Percentiles rank a stretch among this genome's conserved stretches.
Conservation (phyloP, 2,797 vertebrate species). For the Spinus olivaceus region DNA sequence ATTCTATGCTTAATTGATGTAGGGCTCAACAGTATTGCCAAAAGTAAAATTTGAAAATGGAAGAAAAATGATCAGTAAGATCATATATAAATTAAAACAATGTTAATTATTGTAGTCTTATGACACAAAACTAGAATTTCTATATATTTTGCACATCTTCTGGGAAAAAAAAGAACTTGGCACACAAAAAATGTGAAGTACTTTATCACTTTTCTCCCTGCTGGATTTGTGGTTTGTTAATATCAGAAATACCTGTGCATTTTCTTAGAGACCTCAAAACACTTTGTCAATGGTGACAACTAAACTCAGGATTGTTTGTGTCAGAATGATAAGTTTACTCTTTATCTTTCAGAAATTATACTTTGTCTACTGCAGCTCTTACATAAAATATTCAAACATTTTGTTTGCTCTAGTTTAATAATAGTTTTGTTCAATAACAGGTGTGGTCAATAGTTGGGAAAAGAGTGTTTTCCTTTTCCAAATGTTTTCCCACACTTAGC, state of each 20-base stretch:
- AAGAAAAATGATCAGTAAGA: neutral
- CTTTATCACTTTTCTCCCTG: neutral
- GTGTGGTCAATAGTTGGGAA: neutral
- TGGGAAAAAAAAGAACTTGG: neutral
- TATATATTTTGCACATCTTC: neutral
- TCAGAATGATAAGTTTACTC: neutral
- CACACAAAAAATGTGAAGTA: neutral
- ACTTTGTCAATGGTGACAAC: neutral
- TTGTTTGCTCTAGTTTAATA: neutral
- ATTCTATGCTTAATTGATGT: neutral
- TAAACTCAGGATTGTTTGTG: neutral
- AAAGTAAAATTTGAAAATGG: neutral
- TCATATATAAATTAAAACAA: neutral
- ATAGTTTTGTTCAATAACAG: neutral
- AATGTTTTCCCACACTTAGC: neutral
- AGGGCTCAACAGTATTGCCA: neutral
- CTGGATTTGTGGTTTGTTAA: neutral
- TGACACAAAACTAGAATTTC: neutral
- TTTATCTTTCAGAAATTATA: neutral
- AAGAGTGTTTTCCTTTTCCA: neutral
- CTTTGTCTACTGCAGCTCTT: neutral
- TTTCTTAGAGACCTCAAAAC: neutral
- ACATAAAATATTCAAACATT: neutral
- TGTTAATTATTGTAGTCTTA: neutral
- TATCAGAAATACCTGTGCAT: neutral